These are phyloP conservation scores for Ganaspis brasiliensis DNA, from an alignment of 2,888 invertebrate species.

Conservation along the genomic window DNA sequence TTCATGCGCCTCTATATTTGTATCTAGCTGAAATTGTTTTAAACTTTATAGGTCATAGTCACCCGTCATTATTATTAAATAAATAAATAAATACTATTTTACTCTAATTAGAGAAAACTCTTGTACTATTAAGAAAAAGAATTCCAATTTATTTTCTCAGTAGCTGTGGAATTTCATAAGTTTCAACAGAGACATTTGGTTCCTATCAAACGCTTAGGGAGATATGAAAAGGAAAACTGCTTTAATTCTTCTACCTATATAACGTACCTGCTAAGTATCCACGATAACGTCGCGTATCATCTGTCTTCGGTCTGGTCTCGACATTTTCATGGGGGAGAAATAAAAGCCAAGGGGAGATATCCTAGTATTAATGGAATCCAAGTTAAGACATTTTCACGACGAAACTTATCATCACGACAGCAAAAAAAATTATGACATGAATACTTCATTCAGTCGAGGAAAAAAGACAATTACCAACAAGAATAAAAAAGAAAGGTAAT, in stretches of 20 bases:
- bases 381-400: slow-evolving; percentile 38
- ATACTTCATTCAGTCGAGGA: neutral
- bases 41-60: no score
- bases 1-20: no score
- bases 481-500: neutral
- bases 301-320: slow-evolving; percentile 29
- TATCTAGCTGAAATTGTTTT: no score
- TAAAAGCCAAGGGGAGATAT: slow-evolving; percentile 26
- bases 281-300: slow-evolving; percentile 41
- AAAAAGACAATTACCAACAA: slow-evolving; percentile 5
- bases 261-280: slow-evolving; percentile 22
- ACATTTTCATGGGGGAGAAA: slow-evolving; percentile 35
- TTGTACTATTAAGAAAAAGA: neutral
- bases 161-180: neutral
- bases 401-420: slow-evolving; percentile 17
- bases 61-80: no score
- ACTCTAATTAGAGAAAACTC: no score
- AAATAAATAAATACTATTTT: no score
- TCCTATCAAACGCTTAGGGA: slow-evolving; percentile 22
- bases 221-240: slow-evolving; percentile 16
- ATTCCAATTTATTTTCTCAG: neutral
- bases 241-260: slow-evolving; percentile 27
- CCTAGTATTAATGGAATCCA: slow-evolving; percentile 42
- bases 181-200: neutral
- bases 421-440: neutral